Percentiles rank a stretch among this genome's conserved stretches.
Evolutionary conservation across 2,888 invertebrate species (phyloP).

Genomic region (Sarcophaga subvicina): DNA sequence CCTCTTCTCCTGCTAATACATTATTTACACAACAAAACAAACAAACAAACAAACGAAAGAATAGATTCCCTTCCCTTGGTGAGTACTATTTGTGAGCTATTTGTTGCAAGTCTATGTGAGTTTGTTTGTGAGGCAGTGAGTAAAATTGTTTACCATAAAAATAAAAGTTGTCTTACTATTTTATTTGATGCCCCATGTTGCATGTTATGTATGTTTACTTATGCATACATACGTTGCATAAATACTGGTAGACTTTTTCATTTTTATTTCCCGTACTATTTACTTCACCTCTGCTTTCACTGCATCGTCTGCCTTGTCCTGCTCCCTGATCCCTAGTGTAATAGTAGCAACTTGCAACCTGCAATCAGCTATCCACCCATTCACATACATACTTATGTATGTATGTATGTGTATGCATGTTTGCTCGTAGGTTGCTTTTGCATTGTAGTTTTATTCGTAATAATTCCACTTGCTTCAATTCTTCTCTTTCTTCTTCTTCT

Average conservation of each 20-base stretch:
- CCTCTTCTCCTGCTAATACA: slow-evolving; percentile 51
- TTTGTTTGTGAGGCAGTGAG: slow-evolving; percentile 48
- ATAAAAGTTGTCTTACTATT: slow-evolving; percentile 65
- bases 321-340: too few relatives aligned
- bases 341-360: too few relatives aligned
- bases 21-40: slow-evolving; percentile 65
- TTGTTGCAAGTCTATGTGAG: neutral
- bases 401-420: too few relatives aligned
- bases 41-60: slow-evolving; percentile 34
- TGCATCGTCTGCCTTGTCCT: too few relatives aligned
- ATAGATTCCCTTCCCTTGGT: neutral
- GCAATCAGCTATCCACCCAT: too few relatives aligned
- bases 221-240: slow-evolving; percentile 43
- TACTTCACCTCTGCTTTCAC: too few relatives aligned
- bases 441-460: slow-evolving; percentile 35
- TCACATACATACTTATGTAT: neutral
- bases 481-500: slow-evolving; percentile 29
- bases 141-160: slow-evolving; percentile 67
- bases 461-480: slow-evolving; percentile 50
- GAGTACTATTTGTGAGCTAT: neutral
- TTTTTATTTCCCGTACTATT: neutral
- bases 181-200: slow-evolving; percentile 66
- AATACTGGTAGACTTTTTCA: neutral
- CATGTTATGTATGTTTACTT: slow-evolving; percentile 58
- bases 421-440: neutral